A percentile compares a stretch with the other conserved stretches of the same genome.
These are phyloP conservation scores for Machaerirhynchus nigripectus DNA, from an alignment of 2,113 vertebrate genomes.

Conservation along the genomic window DNA sequence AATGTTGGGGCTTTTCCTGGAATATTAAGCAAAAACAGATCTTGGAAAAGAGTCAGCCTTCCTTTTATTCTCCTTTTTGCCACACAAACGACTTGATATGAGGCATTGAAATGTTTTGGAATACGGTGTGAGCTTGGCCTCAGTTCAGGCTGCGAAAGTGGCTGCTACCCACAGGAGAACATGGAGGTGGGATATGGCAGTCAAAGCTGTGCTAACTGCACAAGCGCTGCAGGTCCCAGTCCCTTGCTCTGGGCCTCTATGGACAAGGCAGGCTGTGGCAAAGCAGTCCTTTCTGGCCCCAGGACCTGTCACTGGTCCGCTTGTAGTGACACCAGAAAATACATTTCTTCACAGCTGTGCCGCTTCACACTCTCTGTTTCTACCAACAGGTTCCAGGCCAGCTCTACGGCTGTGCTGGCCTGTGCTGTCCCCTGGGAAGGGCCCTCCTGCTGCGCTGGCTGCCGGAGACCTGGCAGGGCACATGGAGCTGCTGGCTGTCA, in stretches of 20 bases:
- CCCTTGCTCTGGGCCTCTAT: not conserved
- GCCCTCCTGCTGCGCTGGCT: not conserved
- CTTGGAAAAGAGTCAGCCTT: not conserved
- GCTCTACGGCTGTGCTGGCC: rapidly evolving
- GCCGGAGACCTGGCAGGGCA: not conserved
- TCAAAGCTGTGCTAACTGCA: not conserved
- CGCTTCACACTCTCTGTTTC: not conserved
- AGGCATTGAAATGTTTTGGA: not conserved
- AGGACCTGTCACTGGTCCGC: not conserved
- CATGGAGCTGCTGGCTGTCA: not conserved
- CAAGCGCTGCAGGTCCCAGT: rapidly evolving
- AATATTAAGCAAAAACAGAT: not conserved
- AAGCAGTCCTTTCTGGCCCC: not conserved
- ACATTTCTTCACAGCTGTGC: not conserved
- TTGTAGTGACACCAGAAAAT: not conserved
- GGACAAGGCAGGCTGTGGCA: not conserved
- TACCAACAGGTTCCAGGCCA: not conserved
- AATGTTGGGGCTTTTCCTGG: rapidly evolving
- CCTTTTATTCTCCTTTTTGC: not conserved
- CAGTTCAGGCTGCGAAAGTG: not conserved
- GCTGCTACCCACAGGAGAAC: not conserved
- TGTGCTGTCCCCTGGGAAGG: not conserved
- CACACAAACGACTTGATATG: not conserved
- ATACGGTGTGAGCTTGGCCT: not conserved
- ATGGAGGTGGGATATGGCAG: not conserved